Conservation (phyloP, 2,797 vertebrate genomes). For the Pitangus sulphuratus region DNA sequence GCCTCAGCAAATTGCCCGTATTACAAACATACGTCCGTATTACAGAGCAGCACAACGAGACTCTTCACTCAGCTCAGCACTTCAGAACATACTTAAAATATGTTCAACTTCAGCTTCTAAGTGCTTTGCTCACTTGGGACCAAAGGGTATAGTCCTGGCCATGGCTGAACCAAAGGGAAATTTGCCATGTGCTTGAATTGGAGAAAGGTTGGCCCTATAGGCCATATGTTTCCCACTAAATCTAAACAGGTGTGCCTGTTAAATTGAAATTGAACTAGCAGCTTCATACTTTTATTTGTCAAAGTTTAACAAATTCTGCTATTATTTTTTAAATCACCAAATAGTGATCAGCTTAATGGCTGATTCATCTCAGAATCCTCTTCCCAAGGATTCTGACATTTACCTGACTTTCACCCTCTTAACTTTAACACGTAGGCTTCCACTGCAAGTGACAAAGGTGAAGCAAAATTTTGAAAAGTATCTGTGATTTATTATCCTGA, state of each 20-base stretch:
- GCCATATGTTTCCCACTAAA: background rate
- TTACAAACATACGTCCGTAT: background rate
- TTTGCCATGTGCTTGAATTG: background rate
- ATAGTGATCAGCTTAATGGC: background rate
- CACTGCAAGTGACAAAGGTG: background rate
- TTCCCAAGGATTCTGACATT: background rate
- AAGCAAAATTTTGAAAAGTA: background rate
- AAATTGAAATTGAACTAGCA: background rate
- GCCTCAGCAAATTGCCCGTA: background rate
- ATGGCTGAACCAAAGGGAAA: background rate
- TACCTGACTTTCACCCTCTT: background rate
- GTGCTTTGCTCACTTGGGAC: slow-evolving; percentile 8
- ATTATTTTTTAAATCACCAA: background rate
- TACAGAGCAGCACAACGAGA: background rate
- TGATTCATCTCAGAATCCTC: background rate
- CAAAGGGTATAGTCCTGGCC: background rate
- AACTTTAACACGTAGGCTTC: accelerated
- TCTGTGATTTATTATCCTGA: background rate
- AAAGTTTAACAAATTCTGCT: background rate
- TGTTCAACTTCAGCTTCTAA: slow-evolving; percentile 14
- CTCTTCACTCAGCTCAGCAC: background rate
- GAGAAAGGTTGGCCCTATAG: background rate
- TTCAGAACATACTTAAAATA: slow-evolving; percentile 10
- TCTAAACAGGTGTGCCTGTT: background rate
- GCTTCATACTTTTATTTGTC: background rate